These are phyloP conservation scores for Chionis minor DNA, from an alignment of 2,113 vertebrate genomes.

Conservation along the genomic window DNA sequence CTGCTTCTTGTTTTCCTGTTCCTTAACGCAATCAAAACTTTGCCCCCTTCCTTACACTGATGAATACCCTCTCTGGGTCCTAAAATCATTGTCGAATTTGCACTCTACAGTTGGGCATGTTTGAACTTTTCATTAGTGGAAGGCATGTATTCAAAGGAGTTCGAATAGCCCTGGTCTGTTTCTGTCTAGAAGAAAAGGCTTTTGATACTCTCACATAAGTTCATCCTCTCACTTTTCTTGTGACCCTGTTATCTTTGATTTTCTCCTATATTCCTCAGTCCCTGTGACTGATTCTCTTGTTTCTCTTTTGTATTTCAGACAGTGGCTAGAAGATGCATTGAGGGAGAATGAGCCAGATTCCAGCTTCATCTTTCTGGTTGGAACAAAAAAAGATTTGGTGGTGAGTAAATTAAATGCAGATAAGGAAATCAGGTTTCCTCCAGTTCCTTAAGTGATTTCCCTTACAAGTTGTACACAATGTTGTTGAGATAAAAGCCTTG, in stretches of 20 bases:
- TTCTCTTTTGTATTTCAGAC: constrained; percentile 68
- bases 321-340: constrained; percentile 87
- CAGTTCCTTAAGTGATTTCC: background rate
- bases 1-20: background rate
- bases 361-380: constrained; percentile 86
- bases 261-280: background rate
- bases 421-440: background rate
- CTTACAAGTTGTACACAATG: background rate
- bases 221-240: background rate
- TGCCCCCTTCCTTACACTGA: background rate
- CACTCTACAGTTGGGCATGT: background rate
- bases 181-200: background rate
- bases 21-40: background rate
- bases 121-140: background rate
- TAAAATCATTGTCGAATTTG: background rate
- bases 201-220: background rate
- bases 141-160: background rate
- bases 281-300: background rate
- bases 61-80: background rate
- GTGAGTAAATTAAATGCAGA: constrained; percentile 68
- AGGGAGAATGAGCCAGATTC: constrained; percentile 84
- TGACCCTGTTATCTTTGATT: background rate
- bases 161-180: background rate
- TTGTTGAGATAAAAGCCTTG: background rate
- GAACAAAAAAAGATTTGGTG: constrained; percentile 89